Percentiles rank a stretch among this genome's conserved stretches.
phyloP scores from a whole-genome alignment of 30 jellyfish, hydroid and myxozoan genomes.

The Aurelia coerulea region DNA sequence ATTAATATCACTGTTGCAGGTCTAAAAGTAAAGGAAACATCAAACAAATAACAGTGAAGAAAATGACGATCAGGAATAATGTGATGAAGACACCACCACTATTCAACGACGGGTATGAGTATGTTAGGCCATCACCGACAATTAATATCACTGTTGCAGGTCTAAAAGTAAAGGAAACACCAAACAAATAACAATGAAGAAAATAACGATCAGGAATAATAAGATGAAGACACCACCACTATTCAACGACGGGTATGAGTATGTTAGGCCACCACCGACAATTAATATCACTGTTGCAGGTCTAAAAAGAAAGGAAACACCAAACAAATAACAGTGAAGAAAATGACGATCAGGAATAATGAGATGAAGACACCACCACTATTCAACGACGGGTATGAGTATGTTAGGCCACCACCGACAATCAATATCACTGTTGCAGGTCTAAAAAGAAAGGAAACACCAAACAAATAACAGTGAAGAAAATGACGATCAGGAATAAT shows the following conservation, averaged over 20 bases:
- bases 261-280: constrained; percentile 93
- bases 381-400: constrained; percentile 77
- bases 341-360: constrained; percentile 42
- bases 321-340: constrained; percentile 77
- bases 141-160: constrained; percentile 81
- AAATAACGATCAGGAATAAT: constrained; percentile 42
- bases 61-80: constrained; percentile 42
- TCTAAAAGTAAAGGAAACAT: neutral
- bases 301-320: neutral
- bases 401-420: constrained; percentile 93
- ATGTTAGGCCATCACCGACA: constrained; percentile 92
- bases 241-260: constrained; percentile 77
- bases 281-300: constrained; percentile 81
- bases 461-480: constrained; percentile 77
- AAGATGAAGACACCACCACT: constrained; percentile 51
- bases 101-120: constrained; percentile 77
- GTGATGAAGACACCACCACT: constrained; percentile 52
- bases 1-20: constrained; percentile 81
- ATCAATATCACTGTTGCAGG: constrained; percentile 81
- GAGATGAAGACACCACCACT: constrained; percentile 52
- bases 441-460: neutral
- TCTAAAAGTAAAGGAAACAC: neutral
- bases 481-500: constrained; percentile 42
- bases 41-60: constrained; percentile 77
- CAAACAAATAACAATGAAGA: constrained; percentile 78